A percentile compares a stretch with the other conserved stretches of the same genome.
Conservation (phyloP, 2,797 vertebrate genomes). For the Melanotaenia maccullochi region DNA sequence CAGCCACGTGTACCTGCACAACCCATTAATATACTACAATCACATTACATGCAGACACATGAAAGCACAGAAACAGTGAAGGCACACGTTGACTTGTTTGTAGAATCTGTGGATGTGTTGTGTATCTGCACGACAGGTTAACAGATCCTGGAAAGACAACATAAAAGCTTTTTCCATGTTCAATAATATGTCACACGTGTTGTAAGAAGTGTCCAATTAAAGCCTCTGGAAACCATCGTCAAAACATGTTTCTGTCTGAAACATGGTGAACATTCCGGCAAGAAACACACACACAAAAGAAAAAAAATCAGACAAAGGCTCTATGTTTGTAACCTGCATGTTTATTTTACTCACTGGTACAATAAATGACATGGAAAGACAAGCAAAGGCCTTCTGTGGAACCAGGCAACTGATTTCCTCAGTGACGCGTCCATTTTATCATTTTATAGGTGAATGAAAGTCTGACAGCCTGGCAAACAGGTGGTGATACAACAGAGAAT, state of each 20-base stretch:
- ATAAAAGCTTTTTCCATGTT: background rate
- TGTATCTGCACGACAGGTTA: background rate
- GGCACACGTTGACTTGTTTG: conserved; percentile 5
- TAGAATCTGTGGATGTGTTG: too few species aligned
- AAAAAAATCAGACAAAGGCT: conserved; percentile 16
- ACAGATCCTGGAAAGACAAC: background rate
- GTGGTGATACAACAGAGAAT: conserved; percentile 16
- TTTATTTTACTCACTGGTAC: conserved; percentile 53
- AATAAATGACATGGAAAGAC: conserved; percentile 34
- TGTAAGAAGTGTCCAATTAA: background rate
- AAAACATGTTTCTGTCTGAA: background rate
- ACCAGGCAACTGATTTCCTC: conserved; percentile 22
- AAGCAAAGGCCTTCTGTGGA: conserved; percentile 31
- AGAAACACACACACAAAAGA: conserved; percentile 6
- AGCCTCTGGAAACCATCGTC: background rate
- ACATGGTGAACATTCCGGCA: background rate
- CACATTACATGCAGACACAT: conserved; percentile 9
- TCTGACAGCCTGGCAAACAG: conserved; percentile 3
- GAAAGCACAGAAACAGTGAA: conserved; percentile 1
- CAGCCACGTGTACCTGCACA: conserved; percentile 8
- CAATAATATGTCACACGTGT: background rate
- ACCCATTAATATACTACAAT: conserved; percentile 7
- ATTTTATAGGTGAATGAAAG: conserved; percentile 24
- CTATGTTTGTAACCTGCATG: conserved; percentile 21
- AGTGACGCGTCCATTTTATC: conserved; percentile 40